These are phyloP conservation scores for Temnothorax ravouxi DNA, from an alignment of 2,888 invertebrate species.

Conservation along the genomic window DNA sequence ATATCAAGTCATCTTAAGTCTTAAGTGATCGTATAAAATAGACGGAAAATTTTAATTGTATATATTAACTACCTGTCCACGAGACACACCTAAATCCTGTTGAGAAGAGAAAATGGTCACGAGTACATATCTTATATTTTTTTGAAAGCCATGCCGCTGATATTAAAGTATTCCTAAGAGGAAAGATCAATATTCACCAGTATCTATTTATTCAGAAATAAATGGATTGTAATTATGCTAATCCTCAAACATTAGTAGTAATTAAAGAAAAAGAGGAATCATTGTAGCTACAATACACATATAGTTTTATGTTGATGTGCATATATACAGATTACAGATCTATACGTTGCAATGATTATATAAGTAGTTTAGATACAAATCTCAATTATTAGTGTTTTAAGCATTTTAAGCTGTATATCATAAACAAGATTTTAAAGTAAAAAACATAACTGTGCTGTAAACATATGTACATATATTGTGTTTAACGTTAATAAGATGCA, in stretches of 20 bases:
- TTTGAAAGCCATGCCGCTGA: background rate
- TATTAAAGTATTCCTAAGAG: conserved; percentile 7
- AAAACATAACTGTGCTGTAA: background rate
- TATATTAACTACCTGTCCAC: conserved; percentile 7
- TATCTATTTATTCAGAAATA: conserved; percentile 44
- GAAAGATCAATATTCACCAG: conserved; percentile 17
- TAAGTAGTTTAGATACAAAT: conserved; percentile 5
- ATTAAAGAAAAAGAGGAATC: background rate
- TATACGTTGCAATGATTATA: conserved; percentile 28
- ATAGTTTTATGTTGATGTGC: background rate
- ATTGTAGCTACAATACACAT: background rate
- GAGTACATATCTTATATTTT: background rate
- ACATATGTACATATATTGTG: background rate
- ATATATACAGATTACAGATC: background rate
- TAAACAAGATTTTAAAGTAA: background rate
- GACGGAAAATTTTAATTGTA: background rate
- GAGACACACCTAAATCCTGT: background rate
- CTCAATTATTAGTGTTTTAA: conserved; percentile 6
- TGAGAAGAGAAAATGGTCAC: conserved; percentile 15
- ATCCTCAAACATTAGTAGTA: conserved; percentile 56
- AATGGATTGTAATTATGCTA: conserved; percentile 62
- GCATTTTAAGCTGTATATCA: background rate
- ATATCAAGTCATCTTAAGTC: background rate
- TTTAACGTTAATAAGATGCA: conserved; percentile 3
- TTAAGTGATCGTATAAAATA: background rate